Base-by-base conservation (phyloP, 1,140 invertebrate species). In the Spodoptera frugiperda region DNA sequence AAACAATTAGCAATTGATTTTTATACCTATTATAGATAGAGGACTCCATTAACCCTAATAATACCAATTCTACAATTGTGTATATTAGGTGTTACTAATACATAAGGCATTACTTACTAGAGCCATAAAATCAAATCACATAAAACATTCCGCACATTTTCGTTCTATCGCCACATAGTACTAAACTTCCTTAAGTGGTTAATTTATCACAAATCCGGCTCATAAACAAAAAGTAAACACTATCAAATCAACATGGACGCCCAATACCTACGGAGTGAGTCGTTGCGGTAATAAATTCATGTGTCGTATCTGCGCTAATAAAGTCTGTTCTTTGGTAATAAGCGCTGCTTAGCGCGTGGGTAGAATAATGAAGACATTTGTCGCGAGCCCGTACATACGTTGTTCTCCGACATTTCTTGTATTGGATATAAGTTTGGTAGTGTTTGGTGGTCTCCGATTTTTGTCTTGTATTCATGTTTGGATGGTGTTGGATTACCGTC, bases 351-450 rank as follows among this genome's bases (percentile, higher is more conserved):
- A 79, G 79, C 55, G 88, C 87, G 89, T 90, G 87, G 89, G 89
- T 68, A 82, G 88, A 87, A 88, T 90, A 90, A 91, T 90, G 81
- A 91, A 91, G 88, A 88, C 87, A 88, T 91, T 89, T 88, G 86
- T 89, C 86, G 84, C 81, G 25, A 65, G 54, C 78, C 82, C 78
- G 65, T 81, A 80, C 70, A 82, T 82, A 78, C 81, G 81, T 83
- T 85, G 83, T 83, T 78, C 77, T 77, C 44, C 25, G 21, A 67
- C 21, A 49, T 17, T 14, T 57, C 57, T 79, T 70, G 54, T 80
- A 80, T 80, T 33, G 8, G 39, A 14, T 39, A 15, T 68, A 33
- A 68, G 65, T 46, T 33, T 12, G 10, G 4, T 14, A n/a, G 21
- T 15, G 15, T 48, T 30, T 17, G 17, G 10, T 65, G 39, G 17